Base-by-base conservation (phyloP, 2,797 vertebrate species). In the Threskiornis aethiopicus region DNA sequence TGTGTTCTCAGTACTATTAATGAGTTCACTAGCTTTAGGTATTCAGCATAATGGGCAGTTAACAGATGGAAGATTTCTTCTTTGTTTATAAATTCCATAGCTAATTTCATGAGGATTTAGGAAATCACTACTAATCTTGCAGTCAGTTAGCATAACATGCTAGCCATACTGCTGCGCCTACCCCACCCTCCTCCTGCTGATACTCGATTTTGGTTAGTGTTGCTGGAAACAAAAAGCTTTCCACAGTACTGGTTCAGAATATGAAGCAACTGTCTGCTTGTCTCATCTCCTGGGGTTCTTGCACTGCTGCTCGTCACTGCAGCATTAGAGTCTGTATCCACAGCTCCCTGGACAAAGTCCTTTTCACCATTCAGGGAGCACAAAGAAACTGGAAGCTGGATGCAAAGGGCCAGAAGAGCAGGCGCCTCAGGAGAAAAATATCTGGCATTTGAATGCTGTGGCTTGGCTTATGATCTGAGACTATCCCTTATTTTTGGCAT, bases 11-110 rank as follows among this genome's bases (percentile, higher is more conserved):
- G 35, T n/a, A 52, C 35, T 85, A 66, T 73, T 77, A 71, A 93
- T 65, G 26, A 65, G 14, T 83, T 93, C n/a, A 41, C 11, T 80
- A 41, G 58, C 33, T 94, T 73, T 55, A 86, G n/a, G 67, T 78
- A 76, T 89, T 79, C 16, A 95, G 86, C 64, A 86, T 89, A 80
- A 94, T 72, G 33, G n/a, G 6, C 26, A 80, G 47, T 82, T 92
- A 93, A 89, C 61, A 90, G 66, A 58, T 84, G 51, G 33, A 86
- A 80, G 46, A 93, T 65, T 88, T 94, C 75, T 89, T 84, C 67
- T 69, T 84, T 94, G 46, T 57, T 94, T 87, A 59, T 84, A 90
- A 96, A 88, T 94, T 84, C 78, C 31, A 14, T 54, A 84, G 65
- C 57, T 84, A 84, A 75, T 88, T 96, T 79, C 64, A 55, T 8